A percentile compares a stretch with the other conserved stretches of the same genome.
Evolutionary conservation across 2,797 vertebrate species (phyloP).

Genomic region (Oophaga sylvatica): DNA sequence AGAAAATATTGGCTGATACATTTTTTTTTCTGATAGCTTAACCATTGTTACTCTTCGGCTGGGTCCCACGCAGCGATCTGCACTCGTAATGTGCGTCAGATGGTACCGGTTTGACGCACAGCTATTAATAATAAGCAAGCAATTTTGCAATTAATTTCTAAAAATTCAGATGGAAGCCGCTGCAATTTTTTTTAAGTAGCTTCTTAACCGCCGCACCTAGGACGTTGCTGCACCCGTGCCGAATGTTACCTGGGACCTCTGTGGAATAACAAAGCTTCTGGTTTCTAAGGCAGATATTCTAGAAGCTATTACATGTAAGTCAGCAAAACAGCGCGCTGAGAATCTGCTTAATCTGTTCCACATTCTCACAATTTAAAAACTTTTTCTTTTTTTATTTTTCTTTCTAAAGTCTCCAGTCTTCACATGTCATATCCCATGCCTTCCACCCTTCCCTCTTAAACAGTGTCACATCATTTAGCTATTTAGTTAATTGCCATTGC

Average conservation of each 20-base stretch:
- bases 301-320: slow-evolving; percentile 9
- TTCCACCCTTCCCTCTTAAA: neutral
- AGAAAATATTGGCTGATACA: neutral
- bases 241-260: no score
- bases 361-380: slow-evolving; percentile 8
- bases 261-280: neutral
- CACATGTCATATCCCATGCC: neutral
- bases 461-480: slow-evolving; percentile 6
- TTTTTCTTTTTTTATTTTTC: neutral
- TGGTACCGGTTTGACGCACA: no score
- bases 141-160: no score
- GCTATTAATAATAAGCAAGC: no score
- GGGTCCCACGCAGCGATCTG: no score
- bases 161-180: no score
- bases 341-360: slow-evolving; percentile 15
- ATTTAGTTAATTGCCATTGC: slow-evolving; percentile 16
- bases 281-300: neutral
- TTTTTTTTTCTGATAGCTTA: neutral
- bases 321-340: neutral
- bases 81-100: no score
- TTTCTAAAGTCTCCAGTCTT: neutral
- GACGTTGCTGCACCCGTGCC: no score
- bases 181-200: no score
- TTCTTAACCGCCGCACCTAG: no score
- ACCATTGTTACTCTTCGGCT: neutral